Evolutionary conservation across 2,888 invertebrate species (phyloP).

Genomic region (Drosophila phalerata): DNA sequence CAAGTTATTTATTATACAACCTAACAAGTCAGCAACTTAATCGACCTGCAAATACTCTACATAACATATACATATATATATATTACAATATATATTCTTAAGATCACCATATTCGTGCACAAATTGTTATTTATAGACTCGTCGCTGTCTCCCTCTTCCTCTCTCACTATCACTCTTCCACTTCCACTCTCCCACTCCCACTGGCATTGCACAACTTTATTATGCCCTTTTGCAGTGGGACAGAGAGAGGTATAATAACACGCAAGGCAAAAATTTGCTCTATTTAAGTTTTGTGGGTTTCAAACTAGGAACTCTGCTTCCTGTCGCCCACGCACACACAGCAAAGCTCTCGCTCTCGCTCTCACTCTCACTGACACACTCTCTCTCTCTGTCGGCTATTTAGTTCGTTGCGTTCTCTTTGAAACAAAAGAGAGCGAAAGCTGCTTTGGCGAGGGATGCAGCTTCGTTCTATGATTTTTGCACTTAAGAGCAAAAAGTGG

Average conservation of each 20-base stretch:
- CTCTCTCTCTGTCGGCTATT: neutral
- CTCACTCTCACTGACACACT: slow-evolving; percentile 5
- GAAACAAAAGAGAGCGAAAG: slow-evolving; percentile 35
- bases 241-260: slow-evolving; percentile 31
- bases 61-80: neutral
- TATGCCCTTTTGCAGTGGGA: slow-evolving; percentile 23
- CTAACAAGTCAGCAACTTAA: slow-evolving; percentile 11
- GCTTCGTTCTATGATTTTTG: slow-evolving; percentile 62
- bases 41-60: slow-evolving; percentile 30
- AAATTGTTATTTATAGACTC: slow-evolving; percentile 20
- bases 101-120: slow-evolving; percentile 12
- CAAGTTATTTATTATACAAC: slow-evolving; percentile 63
- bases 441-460: slow-evolving; percentile 48
- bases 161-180: neutral
- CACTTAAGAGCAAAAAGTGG: slow-evolving; percentile 75
- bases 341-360: slow-evolving; percentile 22
- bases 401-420: slow-evolving; percentile 11
- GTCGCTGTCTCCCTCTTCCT: neutral
- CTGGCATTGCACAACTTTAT: slow-evolving; percentile 17
- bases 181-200: neutral
- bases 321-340: slow-evolving; percentile 62
- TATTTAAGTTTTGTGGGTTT: slow-evolving; percentile 70
- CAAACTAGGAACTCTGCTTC: slow-evolving; percentile 61
- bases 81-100: neutral
- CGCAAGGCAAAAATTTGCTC: slow-evolving; percentile 53